phyloP scores from a whole-genome alignment of 2,797 vertebrate species.

The Oophaga sylvatica region DNA sequence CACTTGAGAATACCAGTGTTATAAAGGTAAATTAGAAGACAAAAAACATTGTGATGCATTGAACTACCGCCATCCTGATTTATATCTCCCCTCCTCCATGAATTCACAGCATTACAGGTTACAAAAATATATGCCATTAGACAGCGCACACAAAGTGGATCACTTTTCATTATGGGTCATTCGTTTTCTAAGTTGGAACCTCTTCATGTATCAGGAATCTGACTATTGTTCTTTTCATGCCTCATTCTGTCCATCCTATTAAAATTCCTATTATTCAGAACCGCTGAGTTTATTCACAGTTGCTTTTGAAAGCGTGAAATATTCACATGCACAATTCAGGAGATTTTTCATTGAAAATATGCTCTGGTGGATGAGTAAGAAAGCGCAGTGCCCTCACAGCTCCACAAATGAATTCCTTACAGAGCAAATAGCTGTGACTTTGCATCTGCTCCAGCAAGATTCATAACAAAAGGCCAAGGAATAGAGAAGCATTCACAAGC shows the following conservation, averaged over 20 bases:
- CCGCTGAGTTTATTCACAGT: conserved; percentile 2
- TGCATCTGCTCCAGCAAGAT: conserved; percentile 31
- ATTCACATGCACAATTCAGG: conserved; percentile 16
- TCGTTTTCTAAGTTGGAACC: not conserved
- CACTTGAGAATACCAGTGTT: not conserved
- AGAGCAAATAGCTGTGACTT: conserved; percentile 45
- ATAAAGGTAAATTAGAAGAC: not conserved
- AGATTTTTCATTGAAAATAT: conserved; percentile 46
- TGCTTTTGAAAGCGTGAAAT: not conserved
- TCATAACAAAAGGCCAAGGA: conserved; percentile 59
- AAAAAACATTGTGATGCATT: not conserved
- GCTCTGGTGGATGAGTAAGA: conserved; percentile 41
- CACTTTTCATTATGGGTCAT: not conserved
- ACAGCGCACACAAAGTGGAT: not conserved
- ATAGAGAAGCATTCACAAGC: conserved; percentile 32
- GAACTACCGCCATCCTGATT: not conserved
- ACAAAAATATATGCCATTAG: not conserved
- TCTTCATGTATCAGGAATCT: not conserved
- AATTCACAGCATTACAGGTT: not conserved
- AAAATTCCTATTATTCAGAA: conserved; percentile 21
- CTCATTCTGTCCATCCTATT: conserved; percentile 6
- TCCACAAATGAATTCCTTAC: conserved; percentile 57
- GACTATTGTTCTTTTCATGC: not conserved
- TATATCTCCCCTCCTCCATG: not conserved
- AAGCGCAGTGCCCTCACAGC: conserved; percentile 30